These are phyloP conservation scores for Carassius gibelio DNA, from an alignment of 2,113 vertebrate species.

Conservation along the genomic window DNA sequence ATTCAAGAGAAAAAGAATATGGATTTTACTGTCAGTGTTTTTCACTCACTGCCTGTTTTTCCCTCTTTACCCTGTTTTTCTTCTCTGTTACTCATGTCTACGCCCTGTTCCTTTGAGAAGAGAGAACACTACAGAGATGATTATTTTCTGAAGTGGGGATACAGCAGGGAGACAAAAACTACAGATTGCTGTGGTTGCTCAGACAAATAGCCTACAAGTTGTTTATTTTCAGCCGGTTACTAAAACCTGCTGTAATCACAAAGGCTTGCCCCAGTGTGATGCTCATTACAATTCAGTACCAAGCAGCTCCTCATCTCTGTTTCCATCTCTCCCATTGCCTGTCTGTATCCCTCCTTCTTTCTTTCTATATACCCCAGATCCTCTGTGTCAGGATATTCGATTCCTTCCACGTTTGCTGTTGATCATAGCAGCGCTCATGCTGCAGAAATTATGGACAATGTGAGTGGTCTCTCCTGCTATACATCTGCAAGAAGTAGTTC, in stretches of 20 bases:
- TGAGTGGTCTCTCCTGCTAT: background rate
- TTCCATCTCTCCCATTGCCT: background rate
- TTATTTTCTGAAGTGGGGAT: conserved; percentile 61
- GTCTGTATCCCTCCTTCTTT: conserved; percentile 32
- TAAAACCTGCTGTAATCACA: conserved; percentile 33
- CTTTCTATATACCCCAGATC: conserved; percentile 20
- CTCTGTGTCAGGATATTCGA: conserved; percentile 34
- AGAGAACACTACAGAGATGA: conserved; percentile 43
- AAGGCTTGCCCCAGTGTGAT: conserved; percentile 49
- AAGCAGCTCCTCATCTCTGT: conserved; percentile 49
- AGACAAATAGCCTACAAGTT: conserved; percentile 26
- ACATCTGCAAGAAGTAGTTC: background rate
- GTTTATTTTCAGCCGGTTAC: conserved; percentile 31
- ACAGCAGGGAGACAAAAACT: conserved; percentile 6
- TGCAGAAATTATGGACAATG: background rate
- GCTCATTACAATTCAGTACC: conserved; percentile 64
- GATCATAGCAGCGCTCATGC: background rate
- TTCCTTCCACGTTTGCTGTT: conserved; percentile 18
- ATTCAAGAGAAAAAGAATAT: conserved; percentile 18
- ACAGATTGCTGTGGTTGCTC: background rate
- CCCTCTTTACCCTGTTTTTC: conserved; percentile 32
- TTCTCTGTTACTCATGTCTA: conserved; percentile 54
- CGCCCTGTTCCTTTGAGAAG: conserved; percentile 47
- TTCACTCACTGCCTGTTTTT: conserved; percentile 3
- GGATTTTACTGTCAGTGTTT: conserved; percentile 10